Evolutionary conservation across 2,797 vertebrate genomes (phyloP), one percentile per base, ranked within the genome.

Genomic region (Melanotaenia maccullochi): DNA sequence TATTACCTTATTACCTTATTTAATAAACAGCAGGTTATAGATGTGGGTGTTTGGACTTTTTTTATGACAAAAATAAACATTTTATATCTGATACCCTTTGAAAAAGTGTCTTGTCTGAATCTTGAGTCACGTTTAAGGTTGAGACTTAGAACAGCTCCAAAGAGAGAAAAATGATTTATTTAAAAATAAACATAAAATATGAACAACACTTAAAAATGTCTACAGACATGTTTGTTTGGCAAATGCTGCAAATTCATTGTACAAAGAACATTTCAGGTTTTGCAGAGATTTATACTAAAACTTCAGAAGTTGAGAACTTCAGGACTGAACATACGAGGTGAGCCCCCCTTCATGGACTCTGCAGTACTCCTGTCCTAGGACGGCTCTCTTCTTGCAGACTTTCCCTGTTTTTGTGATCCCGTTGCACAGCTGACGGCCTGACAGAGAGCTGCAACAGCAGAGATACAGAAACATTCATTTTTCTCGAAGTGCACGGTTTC

Each of bases 351-450:
- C 72, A 0, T 97, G 96, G 6, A 97, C 1, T 0, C 90, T 73
- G 81, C 96, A 97, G 90, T 91, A 96, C 30, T 94, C 93, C 75
- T 94, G 94, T 38, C 95, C 88, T 0, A 40, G 71, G 55, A 84
- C 40, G 0, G 94, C 94, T 74, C 91, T 94, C 75, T 96, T 97
- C 84, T 92, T 91, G 79, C 96, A 97, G 0, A 58, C 81, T 66
- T 94, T 94, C 7, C 96, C 89, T 0, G 85, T 86, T 73, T 92
- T 95, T 51, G 96, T 97, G 83, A 93, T 76, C 0, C 92, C 95
- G 3, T 74, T 93, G 79, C 96, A 96, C 0, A 68, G 83, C 32
- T 87, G 90, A 30, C 88, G 89, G 0, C 90, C 85, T 0, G 93
- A 93, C 33, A 90, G 1, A 0, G 92, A 95, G 68, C 95, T 95